Evolutionary conservation across 2,113 vertebrate genomes (phyloP), one percentile per base, ranked within the genome.

Genomic region (Peromyscus leucopus): DNA sequence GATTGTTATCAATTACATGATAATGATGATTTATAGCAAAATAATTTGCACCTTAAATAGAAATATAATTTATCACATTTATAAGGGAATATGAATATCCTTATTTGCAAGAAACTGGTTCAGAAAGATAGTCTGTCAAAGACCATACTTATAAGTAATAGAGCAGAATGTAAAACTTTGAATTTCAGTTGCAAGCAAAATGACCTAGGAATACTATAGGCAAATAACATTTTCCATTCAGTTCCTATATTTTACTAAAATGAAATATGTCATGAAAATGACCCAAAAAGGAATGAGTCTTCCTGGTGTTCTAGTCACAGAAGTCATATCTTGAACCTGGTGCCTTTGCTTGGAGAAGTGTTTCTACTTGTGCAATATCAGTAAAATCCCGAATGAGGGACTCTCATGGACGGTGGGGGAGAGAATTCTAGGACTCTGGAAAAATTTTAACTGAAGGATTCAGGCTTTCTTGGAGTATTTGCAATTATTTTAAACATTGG

Each of bases 1-100:
- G 39, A 90, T 95, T 67, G 76, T 93, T 36, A 90, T 42, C 26
- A 93, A 69, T 22, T 96, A 82, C 22, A 69, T 82, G 31, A 31
- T 79, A 71, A 3, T 84, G 48, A 80, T 71, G 65, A 33, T 91
- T 94, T 85, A 36, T 76, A 91, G 85, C 55, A 90, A 92, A 92
- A 92, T 63, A 88, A 48, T 39, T 85, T 86, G 19, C 55, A 19
- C 5, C 55, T 93, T 80, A 88, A 90, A 57, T 92, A 51, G 48
- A 39, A 89, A 11, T 72, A 94, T 55, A 91, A 61, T 90, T 57
- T 91, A 36, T 89, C 7, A 79, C 8, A 9, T 74, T 42, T 92
- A 12, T 33, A 15, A 42, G 48, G 21, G 31, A 96, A 63, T 2
- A 42, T 1, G 80, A 80, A 69, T 85, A 69, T 87, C 8, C 11